Conservation (phyloP, 2,797 vertebrate genomes). For the Lagorchestes hirsutus region DNA sequence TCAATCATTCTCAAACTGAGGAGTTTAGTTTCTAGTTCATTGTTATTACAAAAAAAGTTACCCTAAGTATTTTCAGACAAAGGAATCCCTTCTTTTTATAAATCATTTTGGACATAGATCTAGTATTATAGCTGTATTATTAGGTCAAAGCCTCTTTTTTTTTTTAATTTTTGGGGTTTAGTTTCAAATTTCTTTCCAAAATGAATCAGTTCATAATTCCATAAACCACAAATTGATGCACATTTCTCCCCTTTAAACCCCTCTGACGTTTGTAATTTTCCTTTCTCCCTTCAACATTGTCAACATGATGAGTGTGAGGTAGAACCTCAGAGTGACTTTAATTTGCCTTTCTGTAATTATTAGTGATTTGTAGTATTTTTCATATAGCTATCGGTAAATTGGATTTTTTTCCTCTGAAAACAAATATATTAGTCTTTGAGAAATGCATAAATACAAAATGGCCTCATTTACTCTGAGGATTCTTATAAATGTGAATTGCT, state of each 20-base stretch:
- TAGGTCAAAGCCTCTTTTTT: background rate
- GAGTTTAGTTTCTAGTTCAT: no score
- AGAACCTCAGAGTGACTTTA: background rate
- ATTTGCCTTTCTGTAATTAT: background rate
- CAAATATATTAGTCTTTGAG: background rate
- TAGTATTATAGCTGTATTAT: background rate
- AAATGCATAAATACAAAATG: rapidly evolving
- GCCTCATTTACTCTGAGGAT: background rate
- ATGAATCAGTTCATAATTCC: background rate
- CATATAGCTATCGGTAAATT: background rate
- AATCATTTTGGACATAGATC: background rate
- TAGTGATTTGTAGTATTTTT: background rate
- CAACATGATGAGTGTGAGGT: background rate
- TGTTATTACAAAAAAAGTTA: background rate
- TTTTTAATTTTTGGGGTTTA: background rate
- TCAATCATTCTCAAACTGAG: background rate
- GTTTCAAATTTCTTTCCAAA: background rate
- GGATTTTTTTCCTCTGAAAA: background rate
- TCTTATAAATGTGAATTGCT: background rate
- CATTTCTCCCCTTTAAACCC: background rate
- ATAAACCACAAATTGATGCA: background rate
- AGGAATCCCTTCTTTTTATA: background rate
- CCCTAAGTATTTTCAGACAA: background rate
- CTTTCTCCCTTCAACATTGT: background rate
- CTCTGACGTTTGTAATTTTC: background rate